Percentiles rank a stretch among this genome's conserved stretches.
Evolutionary conservation across 2,888 invertebrate genomes (phyloP).

Genomic region (Linnaemya vulpina): DNA sequence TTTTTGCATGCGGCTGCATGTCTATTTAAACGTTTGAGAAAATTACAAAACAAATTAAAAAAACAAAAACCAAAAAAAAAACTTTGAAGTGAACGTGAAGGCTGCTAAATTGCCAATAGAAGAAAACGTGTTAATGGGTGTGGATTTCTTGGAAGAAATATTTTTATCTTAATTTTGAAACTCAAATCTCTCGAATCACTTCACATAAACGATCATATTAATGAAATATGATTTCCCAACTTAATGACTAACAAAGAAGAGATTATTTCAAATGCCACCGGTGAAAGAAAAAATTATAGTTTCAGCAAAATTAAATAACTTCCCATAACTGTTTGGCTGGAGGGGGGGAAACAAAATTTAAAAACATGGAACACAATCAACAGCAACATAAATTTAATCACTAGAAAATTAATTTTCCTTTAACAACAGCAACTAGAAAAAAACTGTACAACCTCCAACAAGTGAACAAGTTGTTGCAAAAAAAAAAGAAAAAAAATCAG

Average conservation of each 20-base stretch:
- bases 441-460: conserved; percentile 8
- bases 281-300: neutral
- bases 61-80: neutral
- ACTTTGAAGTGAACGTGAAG: neutral
- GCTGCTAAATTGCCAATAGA: neutral
- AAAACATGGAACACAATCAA: conserved; percentile 9
- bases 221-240: too few relatives aligned
- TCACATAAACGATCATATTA: too few relatives aligned
- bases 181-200: too few relatives aligned
- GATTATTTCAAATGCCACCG: neutral
- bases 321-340: conserved; percentile 53
- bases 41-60: neutral
- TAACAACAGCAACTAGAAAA: conserved; percentile 9
- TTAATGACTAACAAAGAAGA: neutral
- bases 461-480: conserved; percentile 14
- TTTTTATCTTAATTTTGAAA: too few relatives aligned
- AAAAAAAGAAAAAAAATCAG: neutral
- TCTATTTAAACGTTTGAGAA: neutral
- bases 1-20: neutral
- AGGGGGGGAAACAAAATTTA: neutral
- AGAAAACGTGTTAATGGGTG: neutral
- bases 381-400: conserved; percentile 50
- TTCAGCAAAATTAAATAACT: conserved; percentile 24
- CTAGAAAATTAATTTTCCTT: conserved; percentile 68
- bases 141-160: neutral